Base-by-base conservation (phyloP, 2,113 vertebrate genomes). In the Poeciliopsis occidentalis region DNA sequence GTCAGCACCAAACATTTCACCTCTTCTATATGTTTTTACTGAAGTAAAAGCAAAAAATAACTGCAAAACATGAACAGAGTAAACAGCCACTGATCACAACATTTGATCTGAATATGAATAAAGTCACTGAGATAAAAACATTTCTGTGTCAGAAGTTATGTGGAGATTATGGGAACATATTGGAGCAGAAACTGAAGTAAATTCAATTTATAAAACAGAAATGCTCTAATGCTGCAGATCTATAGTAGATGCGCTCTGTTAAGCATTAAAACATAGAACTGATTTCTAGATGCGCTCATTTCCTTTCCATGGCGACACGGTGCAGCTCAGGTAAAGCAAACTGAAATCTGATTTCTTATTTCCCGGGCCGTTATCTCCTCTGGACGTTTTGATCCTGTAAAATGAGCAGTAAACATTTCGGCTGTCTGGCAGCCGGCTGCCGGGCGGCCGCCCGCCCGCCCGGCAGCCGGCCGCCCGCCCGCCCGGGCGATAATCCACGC, bases 301-400 rank as follows among this genome's bases (percentile, higher is more conserved):
- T 64, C 75, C 73, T 24, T 71, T 64, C 75, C 73, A 75, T 31
- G 3, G 11, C 37, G 30, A 78, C 60, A 65, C 61, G 64, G 76
- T 61, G 80, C 60, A 69, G 30, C 47, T 67, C 61, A 57, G 64
- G 29, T 83, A 66, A 74, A 80, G 77, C 54, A 7, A 34, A 27
- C 62, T 76, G 72, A 75, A 73, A 80, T 76, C 64, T 67, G 44
- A 81, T 77, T 73, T 64, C 71, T 66, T 57, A 41, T 78, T 76
- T 67, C 69, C 62, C 63, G 4, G 1, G 68, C 70, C 22, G 64
- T 79, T 66, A 83, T 12, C 0, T 27, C 54, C 77, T 73, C 72
- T 61, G 76, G 78, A 78, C 85, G 79, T 88, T 85, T 73, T 73
- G 78, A 80, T 83, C 81, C 70, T 78, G 73, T 73, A 64, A 80